A percentile compares a stretch with the other conserved stretches of the same genome.
Evolutionary conservation across 2,797 vertebrate genomes (phyloP).

Genomic region (Sebastes iracundus): DNA sequence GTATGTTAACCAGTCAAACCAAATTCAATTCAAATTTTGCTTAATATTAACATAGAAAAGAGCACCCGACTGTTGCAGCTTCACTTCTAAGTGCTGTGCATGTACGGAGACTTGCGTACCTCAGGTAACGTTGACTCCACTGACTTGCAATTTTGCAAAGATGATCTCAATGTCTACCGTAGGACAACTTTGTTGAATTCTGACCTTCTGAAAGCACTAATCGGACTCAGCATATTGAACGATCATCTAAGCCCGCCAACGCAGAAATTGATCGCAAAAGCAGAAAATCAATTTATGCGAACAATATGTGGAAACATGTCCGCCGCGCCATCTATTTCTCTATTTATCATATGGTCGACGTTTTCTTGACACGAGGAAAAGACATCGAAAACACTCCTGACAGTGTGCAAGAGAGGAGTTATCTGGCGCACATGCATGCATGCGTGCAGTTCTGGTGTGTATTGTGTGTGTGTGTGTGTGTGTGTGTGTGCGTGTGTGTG

Average conservation of each 20-base stretch:
- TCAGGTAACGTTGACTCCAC: background rate
- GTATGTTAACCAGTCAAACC: background rate
- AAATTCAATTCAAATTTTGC: background rate
- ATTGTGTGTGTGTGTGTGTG: constrained; percentile 21
- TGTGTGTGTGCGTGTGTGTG: constrained; percentile 3
- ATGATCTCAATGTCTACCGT: background rate
- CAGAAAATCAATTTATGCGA: constrained; percentile 57
- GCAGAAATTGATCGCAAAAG: constrained; percentile 33
- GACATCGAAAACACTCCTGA: constrained; percentile 66
- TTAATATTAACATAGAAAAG: background rate
- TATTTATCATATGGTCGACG: constrained; percentile 66
- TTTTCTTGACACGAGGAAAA: constrained; percentile 69
- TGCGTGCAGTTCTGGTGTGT: constrained; percentile 48
- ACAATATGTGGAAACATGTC: constrained; percentile 63
- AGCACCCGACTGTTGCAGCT: background rate
- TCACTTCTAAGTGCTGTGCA: background rate
- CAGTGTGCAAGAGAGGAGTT: constrained; percentile 58
- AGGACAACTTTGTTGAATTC: background rate
- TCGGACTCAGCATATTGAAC: constrained; percentile 22
- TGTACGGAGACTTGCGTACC: background rate
- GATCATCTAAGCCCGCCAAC: constrained; percentile 22
- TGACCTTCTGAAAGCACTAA: constrained; percentile 6
- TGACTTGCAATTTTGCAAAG: background rate
- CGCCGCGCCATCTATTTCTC: constrained; percentile 56
- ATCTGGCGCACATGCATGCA: constrained; percentile 45